Evolutionary conservation across 2,113 vertebrate genomes (phyloP), one percentile per base, ranked within the genome.

Genomic region (Fukomys damarensis): DNA sequence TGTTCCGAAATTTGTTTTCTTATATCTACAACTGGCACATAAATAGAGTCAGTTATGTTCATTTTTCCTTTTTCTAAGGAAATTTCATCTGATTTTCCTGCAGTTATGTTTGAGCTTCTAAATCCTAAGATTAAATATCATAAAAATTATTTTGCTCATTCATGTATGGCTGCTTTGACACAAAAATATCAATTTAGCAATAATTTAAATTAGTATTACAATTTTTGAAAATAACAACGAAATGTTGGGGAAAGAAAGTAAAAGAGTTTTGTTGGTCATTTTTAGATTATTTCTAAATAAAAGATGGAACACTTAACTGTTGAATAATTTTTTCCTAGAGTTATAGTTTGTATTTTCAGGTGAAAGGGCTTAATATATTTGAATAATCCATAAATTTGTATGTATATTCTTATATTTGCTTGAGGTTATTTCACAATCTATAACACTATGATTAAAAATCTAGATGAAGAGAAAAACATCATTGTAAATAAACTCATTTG

Each of bases 401-500:
- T 81, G 54, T 13, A 72, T 97, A 89, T 84, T 95, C 80, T 76
- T 28, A 72, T 81, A 76, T 65, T 54, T 38, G 14, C 52, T 94
- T 77, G 74, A 91, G 82, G 58, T 85, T 91, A 88, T 77, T 95
- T 16, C 41, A 46, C 41, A 95, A 90, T 32, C 88, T 94, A 79
- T 24, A 81, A 88, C 20, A 26, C 20, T 43, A 35, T 93, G 92
- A 85, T 96, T 91, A 93, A 95, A 96, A 90, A 95, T 72, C 77
- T 89, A 79, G 86, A 91, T 82, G 58, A 95, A 97, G 59, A 93
- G 82, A 56, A 93, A 87, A 83, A 11, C 7, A 59, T 68, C 91
- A 87, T 63, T 95, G 61, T 86, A 96, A 96, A 92, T 92, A 83
- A n/a, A 58, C 52, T n/a, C 38, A 79, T 77, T 95, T 97, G n/a